Percentiles rank a stretch among this genome's conserved stretches.
phyloP scores from a whole-genome alignment of 2,888 invertebrate genomes.

The Melanchra persicariae region DNA sequence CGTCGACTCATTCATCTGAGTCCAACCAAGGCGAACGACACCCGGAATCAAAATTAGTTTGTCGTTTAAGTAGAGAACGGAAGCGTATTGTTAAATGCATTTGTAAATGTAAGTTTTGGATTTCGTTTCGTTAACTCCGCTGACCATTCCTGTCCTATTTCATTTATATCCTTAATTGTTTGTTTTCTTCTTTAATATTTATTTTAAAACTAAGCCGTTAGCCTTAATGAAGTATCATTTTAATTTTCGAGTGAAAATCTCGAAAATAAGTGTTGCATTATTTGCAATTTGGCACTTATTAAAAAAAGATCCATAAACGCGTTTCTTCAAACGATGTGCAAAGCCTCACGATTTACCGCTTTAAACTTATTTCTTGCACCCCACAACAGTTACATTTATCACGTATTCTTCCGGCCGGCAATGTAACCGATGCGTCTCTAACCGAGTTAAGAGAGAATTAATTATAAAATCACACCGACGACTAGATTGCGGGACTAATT shows the following conservation, averaged over 20 bases:
- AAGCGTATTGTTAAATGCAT: constrained; percentile 20
- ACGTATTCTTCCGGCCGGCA: constrained; percentile 69
- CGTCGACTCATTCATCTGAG: constrained; percentile 67
- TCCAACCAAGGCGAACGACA: constrained; percentile 68
- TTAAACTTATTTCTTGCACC: constrained; percentile 50
- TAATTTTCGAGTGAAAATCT: no score
- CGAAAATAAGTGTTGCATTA: no score
- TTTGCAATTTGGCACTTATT: no score
- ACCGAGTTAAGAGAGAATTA: constrained; percentile 62
- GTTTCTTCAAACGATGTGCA: not conserved
- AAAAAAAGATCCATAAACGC: no score
- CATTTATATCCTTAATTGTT: no score
- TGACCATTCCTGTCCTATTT: no score
- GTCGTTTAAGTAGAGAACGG: constrained; percentile 28
- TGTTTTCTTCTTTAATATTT: no score
- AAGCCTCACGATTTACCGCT: not conserved
- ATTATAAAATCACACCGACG: constrained; percentile 62
- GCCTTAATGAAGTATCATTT: no score
- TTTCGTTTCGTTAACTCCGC: no score
- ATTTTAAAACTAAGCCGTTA: no score
- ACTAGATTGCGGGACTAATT: constrained; percentile 40
- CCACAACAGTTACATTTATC: constrained; percentile 64
- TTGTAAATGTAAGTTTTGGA: no score
- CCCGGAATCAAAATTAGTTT: constrained; percentile 63
- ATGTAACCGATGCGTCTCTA: constrained; percentile 67